Base-by-base conservation (phyloP, 2,888 invertebrate genomes). In the Drosophila seclusa region DNA sequence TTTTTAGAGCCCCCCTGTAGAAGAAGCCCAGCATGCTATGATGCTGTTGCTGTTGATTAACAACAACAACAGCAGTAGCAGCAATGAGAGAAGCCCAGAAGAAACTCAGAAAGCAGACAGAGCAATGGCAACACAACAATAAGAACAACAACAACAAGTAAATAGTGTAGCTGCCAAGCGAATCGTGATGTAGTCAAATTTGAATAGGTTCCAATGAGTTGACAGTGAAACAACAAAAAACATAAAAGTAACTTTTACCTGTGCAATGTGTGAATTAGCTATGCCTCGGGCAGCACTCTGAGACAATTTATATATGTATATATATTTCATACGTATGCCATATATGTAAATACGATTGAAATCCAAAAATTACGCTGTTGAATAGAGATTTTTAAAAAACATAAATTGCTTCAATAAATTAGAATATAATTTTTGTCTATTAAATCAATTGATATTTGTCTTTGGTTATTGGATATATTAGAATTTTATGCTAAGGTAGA, bases 161-260 rank as follows among this genome's bases (percentile, higher is more conserved):
- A 61, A 76, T 59, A 68, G 58, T 77, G 67, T 71, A 49, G 67
- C 61, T 79, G 38, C 60, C 80, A 63, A 68, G 49, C 78, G 63
- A 76, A 76, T 67, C 72, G 72, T 78, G 80, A 71, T 77, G 59
- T 76, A 76, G 66, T 80, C 77, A 71, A 77, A 77, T 80, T 80
- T 71, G 72, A 80, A 80, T 71, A 67, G 72, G 55, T 50, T 29
- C 59, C 62, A 70, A 62, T 40, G 57, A 68, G 69, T 68, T 78
- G 71, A 76, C 65, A 80, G 60, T 76, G 58, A 64, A 76, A 55
- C 45, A 68, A 68, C 40, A 66, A 61, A 42, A 60, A 31, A 54
- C 27, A 36, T 5, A 54, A 58, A 63, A 69, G 49, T 65, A 38
- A 63, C 48, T 67, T 70, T 70, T 80, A 80, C 65, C 76, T 76